Conservation (phyloP, 2,888 invertebrate genomes). For the Phymatocera aterrima region DNA sequence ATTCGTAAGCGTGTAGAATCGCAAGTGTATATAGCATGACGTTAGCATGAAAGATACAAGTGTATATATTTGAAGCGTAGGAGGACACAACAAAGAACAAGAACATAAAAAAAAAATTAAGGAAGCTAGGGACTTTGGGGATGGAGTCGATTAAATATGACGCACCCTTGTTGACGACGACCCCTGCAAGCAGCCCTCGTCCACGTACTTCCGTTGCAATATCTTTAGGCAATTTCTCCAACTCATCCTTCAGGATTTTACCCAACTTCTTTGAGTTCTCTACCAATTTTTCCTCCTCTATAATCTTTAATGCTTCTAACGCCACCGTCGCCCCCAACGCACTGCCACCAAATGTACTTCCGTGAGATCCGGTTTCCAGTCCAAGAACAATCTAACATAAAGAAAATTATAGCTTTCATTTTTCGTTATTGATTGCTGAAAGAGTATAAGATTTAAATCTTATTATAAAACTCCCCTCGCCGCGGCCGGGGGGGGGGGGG, state of each 20-base stretch:
- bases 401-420: conserved; percentile 51
- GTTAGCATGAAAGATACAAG: not conserved
- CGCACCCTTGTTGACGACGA: conserved; percentile 84
- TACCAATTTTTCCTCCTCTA: conserved; percentile 85
- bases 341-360: conserved; percentile 92
- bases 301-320: conserved; percentile 83
- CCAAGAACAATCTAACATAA: conserved; percentile 64
- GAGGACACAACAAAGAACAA: too few relatives aligned
- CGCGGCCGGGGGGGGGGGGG: too few relatives aligned
- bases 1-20: not conserved
- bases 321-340: conserved; percentile 87
- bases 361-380: conserved; percentile 78
- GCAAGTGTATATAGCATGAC: not conserved
- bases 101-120: conserved; percentile 1
- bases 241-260: conserved; percentile 79
- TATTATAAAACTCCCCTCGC: too few relatives aligned
- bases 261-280: conserved; percentile 86
- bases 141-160: conserved; percentile 46
- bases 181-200: conserved; percentile 86
- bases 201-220: conserved; percentile 83
- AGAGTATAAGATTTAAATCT: not conserved
- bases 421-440: too few relatives aligned
- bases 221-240: conserved; percentile 80
- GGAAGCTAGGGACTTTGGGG: not conserved
- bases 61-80: not conserved